phyloP scores from a whole-genome alignment of 2,797 vertebrate species.

The Pantherophis alleghaniensis region DNA sequence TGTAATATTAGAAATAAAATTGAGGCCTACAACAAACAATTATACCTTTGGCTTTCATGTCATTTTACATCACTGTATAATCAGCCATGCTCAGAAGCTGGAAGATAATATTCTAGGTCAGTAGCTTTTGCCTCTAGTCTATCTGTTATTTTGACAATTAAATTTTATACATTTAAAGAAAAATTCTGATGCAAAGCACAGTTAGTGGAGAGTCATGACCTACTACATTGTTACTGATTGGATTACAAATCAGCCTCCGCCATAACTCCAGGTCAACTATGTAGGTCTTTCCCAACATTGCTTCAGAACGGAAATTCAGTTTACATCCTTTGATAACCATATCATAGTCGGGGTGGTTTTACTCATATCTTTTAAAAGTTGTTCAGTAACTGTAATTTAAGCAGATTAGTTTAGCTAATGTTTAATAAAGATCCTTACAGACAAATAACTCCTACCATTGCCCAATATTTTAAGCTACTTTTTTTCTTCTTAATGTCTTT shows the following conservation, averaged over 20 bases:
- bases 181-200: slow-evolving; percentile 55
- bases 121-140: slow-evolving; percentile 58
- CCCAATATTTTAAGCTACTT: background rate
- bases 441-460: background rate
- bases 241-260: slow-evolving; percentile 35
- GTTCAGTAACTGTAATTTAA: background rate
- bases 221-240: slow-evolving; percentile 41
- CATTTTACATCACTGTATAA: slow-evolving; percentile 64
- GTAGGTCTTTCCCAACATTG: background rate
- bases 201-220: background rate
- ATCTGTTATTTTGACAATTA: slow-evolving; percentile 62
- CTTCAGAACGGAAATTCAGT: slow-evolving; percentile 15
- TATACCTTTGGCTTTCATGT: slow-evolving; percentile 68
- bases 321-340: background rate
- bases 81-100: slow-evolving; percentile 59
- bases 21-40: slow-evolving; percentile 63
- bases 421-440: background rate
- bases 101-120: slow-evolving; percentile 69
- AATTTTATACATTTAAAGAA: slow-evolving; percentile 64
- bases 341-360: background rate
- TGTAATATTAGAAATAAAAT: slow-evolving; percentile 58
- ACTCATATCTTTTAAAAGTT: background rate
- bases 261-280: background rate
- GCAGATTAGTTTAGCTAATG: background rate
- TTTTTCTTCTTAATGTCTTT: background rate